phyloP scores from a whole-genome alignment of 2,113 vertebrate genomes.

The Brachyhypopomus occidentalis region DNA sequence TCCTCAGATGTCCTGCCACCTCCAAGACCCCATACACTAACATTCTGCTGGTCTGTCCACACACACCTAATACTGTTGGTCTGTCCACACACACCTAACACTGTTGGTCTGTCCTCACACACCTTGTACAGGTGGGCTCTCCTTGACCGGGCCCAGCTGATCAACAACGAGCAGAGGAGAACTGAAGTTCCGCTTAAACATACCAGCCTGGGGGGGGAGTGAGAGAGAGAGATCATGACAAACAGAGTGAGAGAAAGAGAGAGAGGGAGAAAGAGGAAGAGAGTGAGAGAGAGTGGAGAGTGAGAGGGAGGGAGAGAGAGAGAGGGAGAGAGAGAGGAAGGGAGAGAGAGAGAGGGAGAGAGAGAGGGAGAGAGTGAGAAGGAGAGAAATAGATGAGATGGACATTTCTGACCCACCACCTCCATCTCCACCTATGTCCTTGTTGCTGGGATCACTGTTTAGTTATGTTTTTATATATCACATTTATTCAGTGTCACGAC shows the following conservation, averaged over 20 bases:
- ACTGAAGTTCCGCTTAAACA: conserved; percentile 92
- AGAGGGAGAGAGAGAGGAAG: not conserved
- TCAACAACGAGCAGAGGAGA: conserved; percentile 84
- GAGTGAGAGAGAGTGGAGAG: not conserved
- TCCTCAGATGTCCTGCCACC: no score
- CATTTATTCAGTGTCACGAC: no score
- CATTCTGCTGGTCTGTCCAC: no score
- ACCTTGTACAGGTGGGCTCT: conserved; percentile 77
- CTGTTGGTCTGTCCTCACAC: conserved; percentile 30
- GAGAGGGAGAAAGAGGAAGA: not conserved
- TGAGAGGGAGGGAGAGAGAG: not conserved
- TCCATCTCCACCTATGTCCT: no score
- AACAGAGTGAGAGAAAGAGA: not conserved
- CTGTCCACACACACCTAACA: no score
- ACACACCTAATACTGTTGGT: no score
- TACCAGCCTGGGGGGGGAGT: conserved; percentile 73
- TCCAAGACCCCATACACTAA: no score
- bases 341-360: not conserved
- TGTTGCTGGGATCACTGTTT: no score
- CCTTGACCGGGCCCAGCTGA: conserved; percentile 76
- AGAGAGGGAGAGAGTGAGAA: not conserved
- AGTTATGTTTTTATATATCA: no score
- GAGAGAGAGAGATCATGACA: conserved; percentile 40
- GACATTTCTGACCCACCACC: no score
- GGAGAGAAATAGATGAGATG: no score